Conservation (phyloP, 2,888 invertebrate species). For the Halictus ligatus region DNA sequence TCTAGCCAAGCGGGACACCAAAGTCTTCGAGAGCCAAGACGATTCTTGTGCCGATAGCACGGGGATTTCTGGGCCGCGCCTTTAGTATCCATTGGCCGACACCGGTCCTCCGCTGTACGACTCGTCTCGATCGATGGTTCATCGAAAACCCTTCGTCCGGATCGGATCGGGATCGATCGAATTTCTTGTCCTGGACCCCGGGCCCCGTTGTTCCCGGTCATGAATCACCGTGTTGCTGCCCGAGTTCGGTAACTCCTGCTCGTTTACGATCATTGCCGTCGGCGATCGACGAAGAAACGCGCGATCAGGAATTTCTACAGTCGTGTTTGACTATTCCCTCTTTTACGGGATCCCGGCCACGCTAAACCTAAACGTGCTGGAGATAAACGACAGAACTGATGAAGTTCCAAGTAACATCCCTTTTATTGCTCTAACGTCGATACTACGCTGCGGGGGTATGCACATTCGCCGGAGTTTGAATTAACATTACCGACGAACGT, state of each 20-base stretch:
- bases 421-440: neutral
- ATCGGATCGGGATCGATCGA: conserved; percentile 53
- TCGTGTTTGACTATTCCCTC: neutral
- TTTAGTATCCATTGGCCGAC: conserved; percentile 65
- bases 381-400: neutral
- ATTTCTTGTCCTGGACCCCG: conserved; percentile 48
- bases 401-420: neutral
- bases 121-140: conserved; percentile 60
- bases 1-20: conserved; percentile 72
- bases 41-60: conserved; percentile 62
- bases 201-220: conserved; percentile 31
- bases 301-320: neutral
- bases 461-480: neutral
- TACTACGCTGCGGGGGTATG: neutral
- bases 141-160: conserved; percentile 45
- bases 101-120: conserved; percentile 17
- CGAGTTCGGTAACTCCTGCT: conserved; percentile 2
- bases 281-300: neutral
- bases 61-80: conserved; percentile 49
- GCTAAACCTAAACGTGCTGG: neutral
- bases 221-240: conserved; percentile 47
- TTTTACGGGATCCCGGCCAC: neutral
- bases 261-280: conserved; percentile 25
- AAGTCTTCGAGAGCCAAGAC: conserved; percentile 62
- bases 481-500: neutral